Base-by-base conservation (phyloP, 2,888 invertebrate species). In the Drosophila anomelani region DNA sequence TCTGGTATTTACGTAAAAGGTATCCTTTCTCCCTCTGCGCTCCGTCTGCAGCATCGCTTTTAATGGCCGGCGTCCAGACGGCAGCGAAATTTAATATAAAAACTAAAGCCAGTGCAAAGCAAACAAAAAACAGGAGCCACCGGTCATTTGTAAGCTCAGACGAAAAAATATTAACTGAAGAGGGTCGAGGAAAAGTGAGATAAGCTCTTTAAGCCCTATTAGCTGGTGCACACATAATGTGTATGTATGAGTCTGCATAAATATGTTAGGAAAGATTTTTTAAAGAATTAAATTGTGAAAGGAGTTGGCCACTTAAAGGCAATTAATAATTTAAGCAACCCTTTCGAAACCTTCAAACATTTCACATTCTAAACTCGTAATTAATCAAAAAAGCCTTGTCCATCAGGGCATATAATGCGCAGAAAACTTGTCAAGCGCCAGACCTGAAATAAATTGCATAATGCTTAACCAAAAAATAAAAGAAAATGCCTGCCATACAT, bases 1-100 rank as follows among this genome's bases (percentile, higher is more conserved):
- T 75, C 77, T 81, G 88, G 88, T 88, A 89, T 85, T 89, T 84
- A 75, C 80, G 73, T 72, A 78, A 87, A 87, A 87, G 85, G 82
- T 88, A 68, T 74, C 53, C 68, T 38, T 72, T 70, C 59, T 63
- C 46, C 32, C 64, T 41, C 49, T 51, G 26, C 51, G 64, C 46
- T 41, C 41, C 68, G 82, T 84, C 75, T 75, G 71, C 69, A 75
- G 72, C 76, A 68, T 72, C 79, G 76, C 75, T 78, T 80, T 84
- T 84, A 84, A 84, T 87, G 79, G 85, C 67, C 72, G 57, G 69
- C 80, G 87, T 79, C 84, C 87, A 85, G 87, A 82, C 84, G 82
- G 87, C 54, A 15, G 67, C 67, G 63, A 82, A 82, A 82, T 85
- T 84, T 87, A 84, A 87, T 87, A 84, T 85, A 87, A 84, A 87